Conservation (phyloP, 2,797 vertebrate genomes). For the Sebastes minor region DNA sequence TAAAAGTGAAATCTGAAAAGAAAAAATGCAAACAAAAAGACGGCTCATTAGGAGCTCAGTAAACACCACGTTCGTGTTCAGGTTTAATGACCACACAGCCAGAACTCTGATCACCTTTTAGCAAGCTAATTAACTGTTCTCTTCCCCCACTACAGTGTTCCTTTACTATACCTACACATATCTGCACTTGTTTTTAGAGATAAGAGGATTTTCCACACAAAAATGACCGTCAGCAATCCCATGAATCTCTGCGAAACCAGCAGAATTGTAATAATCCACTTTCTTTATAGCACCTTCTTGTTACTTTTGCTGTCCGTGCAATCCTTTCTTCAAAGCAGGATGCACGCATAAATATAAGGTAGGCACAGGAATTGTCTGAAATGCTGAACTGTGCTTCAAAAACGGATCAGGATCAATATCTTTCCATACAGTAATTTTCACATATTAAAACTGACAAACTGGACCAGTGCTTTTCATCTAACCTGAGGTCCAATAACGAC, state of each 20-base stretch:
- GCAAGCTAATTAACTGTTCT: not conserved
- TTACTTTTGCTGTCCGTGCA: not conserved
- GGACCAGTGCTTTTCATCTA: not conserved
- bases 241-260: not conserved
- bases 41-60: slow-evolving; percentile 1
- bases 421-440: not conserved
- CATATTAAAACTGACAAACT: not conserved
- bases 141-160: not conserved
- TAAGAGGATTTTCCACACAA: not conserved
- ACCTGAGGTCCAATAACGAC: not conserved
- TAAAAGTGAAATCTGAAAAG: not conserved
- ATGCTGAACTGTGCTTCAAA: not conserved
- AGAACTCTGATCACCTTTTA: not conserved
- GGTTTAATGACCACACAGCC: not conserved
- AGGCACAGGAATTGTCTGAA: not conserved
- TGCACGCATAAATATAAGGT: not conserved
- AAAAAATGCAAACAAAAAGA: not conserved
- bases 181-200: not conserved
- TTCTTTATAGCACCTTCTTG: not conserved
- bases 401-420: not conserved
- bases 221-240: not conserved
- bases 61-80: not conserved
- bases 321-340: not conserved
- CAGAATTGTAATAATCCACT: not conserved
- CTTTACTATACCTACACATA: not conserved